These are phyloP conservation scores for Cephus sareptanus DNA, from an alignment of 2,888 invertebrate species.

Conservation along the genomic window DNA sequence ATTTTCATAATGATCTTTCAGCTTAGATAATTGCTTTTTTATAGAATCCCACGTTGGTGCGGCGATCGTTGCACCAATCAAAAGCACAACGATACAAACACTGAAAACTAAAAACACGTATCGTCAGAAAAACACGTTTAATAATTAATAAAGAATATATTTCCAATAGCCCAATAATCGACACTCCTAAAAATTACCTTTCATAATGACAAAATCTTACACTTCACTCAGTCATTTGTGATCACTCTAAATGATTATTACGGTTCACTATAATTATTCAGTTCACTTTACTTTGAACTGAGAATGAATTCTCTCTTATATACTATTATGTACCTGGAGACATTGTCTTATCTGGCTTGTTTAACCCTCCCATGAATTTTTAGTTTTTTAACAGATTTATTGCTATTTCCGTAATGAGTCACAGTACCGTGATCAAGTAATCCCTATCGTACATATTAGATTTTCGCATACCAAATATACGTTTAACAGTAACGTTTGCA, in stretches of 20 bases:
- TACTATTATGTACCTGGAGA: slow-evolving; percentile 1
- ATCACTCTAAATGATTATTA: not conserved
- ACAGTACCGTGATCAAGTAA: slow-evolving; percentile 13
- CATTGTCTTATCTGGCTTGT: slow-evolving; percentile 13
- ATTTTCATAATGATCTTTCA: not conserved
- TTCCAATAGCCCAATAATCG: not conserved
- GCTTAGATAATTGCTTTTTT: not conserved
- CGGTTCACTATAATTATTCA: not conserved
- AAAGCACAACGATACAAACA: slow-evolving; percentile 10
- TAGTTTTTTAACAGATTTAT: slow-evolving; percentile 18
- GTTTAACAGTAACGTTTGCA: not conserved
- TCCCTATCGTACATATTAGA: slow-evolving; percentile 2
- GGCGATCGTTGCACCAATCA: slow-evolving; percentile 15
- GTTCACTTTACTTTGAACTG: not conserved
- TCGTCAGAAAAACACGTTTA: not conserved
- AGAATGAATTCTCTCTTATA: slow-evolving; percentile 10
- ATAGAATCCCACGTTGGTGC: slow-evolving; percentile 18
- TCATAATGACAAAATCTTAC: slow-evolving; percentile 7
- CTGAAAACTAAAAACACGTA: slow-evolving; percentile 11
- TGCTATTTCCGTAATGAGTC: slow-evolving; percentile 14
- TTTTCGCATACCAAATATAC: not conserved
- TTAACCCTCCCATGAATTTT: not conserved
- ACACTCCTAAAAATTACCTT: slow-evolving; percentile 9
- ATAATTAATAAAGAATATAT: not conserved
- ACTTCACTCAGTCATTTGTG: slow-evolving; percentile 1